These are phyloP conservation scores for Alviniconcha marisindica DNA, from an alignment of 1,140 invertebrate genomes.

Conservation along the genomic window DNA sequence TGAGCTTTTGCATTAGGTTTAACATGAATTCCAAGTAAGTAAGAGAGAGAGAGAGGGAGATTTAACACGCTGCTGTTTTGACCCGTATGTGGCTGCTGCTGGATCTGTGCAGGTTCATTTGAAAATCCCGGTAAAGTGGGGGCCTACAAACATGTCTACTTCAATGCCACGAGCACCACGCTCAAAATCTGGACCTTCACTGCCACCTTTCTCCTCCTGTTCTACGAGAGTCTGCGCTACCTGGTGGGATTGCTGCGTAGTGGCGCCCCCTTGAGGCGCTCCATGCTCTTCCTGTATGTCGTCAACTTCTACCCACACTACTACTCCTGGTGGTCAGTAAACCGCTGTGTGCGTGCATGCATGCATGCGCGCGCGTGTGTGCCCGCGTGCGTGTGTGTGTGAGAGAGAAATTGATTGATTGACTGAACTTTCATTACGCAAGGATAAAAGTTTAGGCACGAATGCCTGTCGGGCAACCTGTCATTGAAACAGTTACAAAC, in stretches of 20 bases:
- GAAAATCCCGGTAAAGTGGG: slow-evolving; percentile 78
- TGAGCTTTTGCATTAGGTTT: neutral
- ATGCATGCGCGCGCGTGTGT: neutral
- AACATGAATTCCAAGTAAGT: too few relatives aligned
- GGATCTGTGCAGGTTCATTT: slow-evolving; percentile 80
- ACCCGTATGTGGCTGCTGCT: too few relatives aligned
- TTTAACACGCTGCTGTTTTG: neutral
- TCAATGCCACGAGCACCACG: slow-evolving; percentile 86
- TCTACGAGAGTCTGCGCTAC: slow-evolving; percentile 85
- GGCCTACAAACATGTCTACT: slow-evolving; percentile 88
- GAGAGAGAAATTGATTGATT: too few relatives aligned
- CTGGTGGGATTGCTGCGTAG: slow-evolving; percentile 79
- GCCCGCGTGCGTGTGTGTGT: neutral
- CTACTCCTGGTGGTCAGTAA: slow-evolving; percentile 85
- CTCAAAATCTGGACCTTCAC: slow-evolving; percentile 87
- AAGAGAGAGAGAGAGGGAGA: neutral
- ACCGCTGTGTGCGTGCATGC: neutral
- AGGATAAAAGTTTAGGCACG: too few relatives aligned
- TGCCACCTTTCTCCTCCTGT: slow-evolving; percentile 81
- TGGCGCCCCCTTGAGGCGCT: slow-evolving; percentile 75
- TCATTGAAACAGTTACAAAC: too few relatives aligned
- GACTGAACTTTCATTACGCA: too few relatives aligned
- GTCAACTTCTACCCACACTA: slow-evolving; percentile 88
- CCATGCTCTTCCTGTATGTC: slow-evolving; percentile 85
- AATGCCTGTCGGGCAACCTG: too few relatives aligned